A percentile compares a stretch with the other conserved stretches of the same genome.
These are phyloP conservation scores for Podarcis raffonei DNA, from an alignment of 2,113 vertebrate species.

Conservation along the genomic window DNA sequence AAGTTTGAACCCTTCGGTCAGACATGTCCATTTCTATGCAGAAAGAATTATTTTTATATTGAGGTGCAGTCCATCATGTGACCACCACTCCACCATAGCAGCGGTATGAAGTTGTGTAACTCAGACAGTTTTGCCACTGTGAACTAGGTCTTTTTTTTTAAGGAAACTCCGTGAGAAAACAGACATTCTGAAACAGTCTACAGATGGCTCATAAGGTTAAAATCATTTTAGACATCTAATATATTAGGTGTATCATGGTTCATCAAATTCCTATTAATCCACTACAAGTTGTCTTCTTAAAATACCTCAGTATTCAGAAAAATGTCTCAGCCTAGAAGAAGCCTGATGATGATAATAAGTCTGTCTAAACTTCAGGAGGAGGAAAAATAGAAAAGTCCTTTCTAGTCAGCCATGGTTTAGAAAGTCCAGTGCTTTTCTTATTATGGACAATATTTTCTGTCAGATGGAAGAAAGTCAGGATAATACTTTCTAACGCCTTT, in stretches of 20 bases:
- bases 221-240: slow-evolving; percentile 6
- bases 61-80: background rate
- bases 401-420: background rate
- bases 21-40: too few relatives aligned
- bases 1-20: too few relatives aligned
- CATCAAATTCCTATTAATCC: background rate
- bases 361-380: background rate
- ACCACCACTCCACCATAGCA: too few relatives aligned
- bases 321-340: background rate
- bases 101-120: too few relatives aligned
- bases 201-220: background rate
- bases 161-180: background rate
- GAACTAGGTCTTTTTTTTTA: background rate
- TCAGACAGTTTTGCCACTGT: too few relatives aligned
- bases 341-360: background rate
- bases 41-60: background rate
- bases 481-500: background rate
- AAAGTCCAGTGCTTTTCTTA: background rate
- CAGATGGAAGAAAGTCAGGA: background rate
- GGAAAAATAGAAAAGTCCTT: background rate
- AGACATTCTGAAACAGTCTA: background rate
- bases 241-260: background rate
- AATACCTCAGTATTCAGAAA: background rate
- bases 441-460: background rate
- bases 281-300: background rate